Conservation (phyloP, 2,888 invertebrate genomes). For the Nomada ruficornis region DNA sequence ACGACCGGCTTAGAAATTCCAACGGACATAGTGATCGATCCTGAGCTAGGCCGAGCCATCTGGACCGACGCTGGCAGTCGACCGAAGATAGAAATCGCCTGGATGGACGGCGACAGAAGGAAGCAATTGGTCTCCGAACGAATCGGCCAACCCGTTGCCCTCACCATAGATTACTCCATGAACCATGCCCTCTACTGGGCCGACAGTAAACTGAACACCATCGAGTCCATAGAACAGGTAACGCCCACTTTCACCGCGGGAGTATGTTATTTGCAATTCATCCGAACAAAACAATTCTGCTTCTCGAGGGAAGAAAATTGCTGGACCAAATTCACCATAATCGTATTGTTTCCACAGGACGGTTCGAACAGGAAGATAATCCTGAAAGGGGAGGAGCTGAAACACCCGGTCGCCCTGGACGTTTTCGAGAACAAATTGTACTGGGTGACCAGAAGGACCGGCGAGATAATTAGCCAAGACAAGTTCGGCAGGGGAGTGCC, state of each 20-base stretch:
- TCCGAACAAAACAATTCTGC: too few relatives aligned
- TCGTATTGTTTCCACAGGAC: constrained; percentile 86
- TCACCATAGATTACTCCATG: constrained; percentile 96
- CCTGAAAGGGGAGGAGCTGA: constrained; percentile 87
- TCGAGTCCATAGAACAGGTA: constrained; percentile 89
- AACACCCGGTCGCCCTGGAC: constrained; percentile 88
- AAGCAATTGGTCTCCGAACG: constrained; percentile 92
- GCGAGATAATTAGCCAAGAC: constrained; percentile 95
- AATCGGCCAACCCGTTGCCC: constrained; percentile 94
- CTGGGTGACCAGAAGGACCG: constrained; percentile 96
- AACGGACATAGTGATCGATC: constrained; percentile 94
- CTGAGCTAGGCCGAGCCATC: constrained; percentile 93
- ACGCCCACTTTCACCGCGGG: constrained; percentile 71
- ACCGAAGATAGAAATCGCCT: constrained; percentile 96
- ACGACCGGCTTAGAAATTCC: constrained; percentile 93
- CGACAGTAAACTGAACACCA: constrained; percentile 95
- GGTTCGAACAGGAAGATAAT: constrained; percentile 91
- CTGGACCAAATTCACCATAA: not conserved
- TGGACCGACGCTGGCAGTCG: constrained; percentile 97
- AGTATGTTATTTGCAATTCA: too few relatives aligned
- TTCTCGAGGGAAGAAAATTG: not conserved
- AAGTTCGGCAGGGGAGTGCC: constrained; percentile 98
- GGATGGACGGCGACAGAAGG: constrained; percentile 98
- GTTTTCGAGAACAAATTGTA: constrained; percentile 97
- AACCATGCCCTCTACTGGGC: constrained; percentile 97